Evolutionary conservation across 2,797 vertebrate species (phyloP).

Genomic region (Poecilia wingei): DNA sequence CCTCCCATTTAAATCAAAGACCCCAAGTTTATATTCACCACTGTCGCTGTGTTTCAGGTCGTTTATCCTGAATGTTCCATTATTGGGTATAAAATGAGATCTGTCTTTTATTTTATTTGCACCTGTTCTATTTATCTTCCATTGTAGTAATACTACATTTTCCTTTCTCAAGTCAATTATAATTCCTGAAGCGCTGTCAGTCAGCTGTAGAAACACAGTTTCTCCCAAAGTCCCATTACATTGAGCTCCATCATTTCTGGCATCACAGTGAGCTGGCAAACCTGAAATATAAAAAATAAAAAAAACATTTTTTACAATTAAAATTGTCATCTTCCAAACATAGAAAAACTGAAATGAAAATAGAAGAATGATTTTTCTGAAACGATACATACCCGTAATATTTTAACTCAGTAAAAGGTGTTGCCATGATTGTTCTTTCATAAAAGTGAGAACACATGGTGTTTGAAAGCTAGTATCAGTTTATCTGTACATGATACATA

Average conservation of each 20-base stretch:
- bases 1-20: no score
- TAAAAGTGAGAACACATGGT: no score
- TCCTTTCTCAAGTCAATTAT: accelerated
- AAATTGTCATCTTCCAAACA: background rate
- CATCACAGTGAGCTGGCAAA: constrained; percentile 32
- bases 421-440: no score
- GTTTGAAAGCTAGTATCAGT: no score
- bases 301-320: background rate
- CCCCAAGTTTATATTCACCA: no score
- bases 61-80: constrained; percentile 44
- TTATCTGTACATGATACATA: no score
- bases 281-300: background rate
- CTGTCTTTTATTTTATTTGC: accelerated
- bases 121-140: accelerated
- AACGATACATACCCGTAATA: no score
- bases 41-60: no score
- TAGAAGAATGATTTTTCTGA: background rate
- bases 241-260: constrained; percentile 28
- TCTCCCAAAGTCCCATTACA: constrained; percentile 62
- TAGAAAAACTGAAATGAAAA: background rate
- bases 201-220: constrained; percentile 17
- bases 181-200: background rate
- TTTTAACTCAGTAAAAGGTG: no score
- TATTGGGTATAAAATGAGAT: constrained; percentile 21
- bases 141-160: accelerated